These are phyloP conservation scores for Magallana nippona DNA, from an alignment of 2,888 invertebrate genomes.

Conservation along the genomic window DNA sequence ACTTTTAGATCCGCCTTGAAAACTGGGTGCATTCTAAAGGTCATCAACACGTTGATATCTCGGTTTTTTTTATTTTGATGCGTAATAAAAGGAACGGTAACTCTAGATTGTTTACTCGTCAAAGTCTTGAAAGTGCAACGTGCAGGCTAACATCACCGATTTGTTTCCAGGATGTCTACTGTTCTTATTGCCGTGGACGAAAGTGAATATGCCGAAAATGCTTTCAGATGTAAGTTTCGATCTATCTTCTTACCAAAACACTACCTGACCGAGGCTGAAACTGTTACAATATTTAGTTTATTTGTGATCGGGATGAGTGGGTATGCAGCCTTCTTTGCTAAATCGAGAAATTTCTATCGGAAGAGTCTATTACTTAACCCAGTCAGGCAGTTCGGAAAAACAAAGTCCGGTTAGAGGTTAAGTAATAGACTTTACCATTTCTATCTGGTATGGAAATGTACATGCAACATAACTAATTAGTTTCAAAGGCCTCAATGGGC, in stretches of 20 bases:
- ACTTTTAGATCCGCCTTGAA: background rate
- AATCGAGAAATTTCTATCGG: too few relatives aligned
- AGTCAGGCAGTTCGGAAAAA: too few relatives aligned
- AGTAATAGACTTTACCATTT: too few relatives aligned
- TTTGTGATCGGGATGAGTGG: too few relatives aligned
- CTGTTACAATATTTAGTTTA: too few relatives aligned
- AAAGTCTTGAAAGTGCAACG: background rate
- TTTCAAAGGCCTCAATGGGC: too few relatives aligned
- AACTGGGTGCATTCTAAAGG: background rate
- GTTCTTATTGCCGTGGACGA: constrained; percentile 9
- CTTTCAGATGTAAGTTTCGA: background rate
- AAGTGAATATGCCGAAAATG: constrained; percentile 14
- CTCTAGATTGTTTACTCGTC: background rate
- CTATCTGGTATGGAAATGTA: too few relatives aligned
- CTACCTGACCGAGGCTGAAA: too few relatives aligned
- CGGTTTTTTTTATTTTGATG: background rate
- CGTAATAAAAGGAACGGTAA: background rate
- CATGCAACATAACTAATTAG: too few relatives aligned
- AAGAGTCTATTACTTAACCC: too few relatives aligned
- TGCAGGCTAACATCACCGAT: background rate
- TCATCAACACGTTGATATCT: background rate
- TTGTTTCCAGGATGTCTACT: background rate
- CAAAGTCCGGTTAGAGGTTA: too few relatives aligned
- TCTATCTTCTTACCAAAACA: background rate
- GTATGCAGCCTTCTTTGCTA: too few relatives aligned